Conservation (phyloP, 2,888 invertebrate genomes). For the Carpatolechia fugitivella region DNA sequence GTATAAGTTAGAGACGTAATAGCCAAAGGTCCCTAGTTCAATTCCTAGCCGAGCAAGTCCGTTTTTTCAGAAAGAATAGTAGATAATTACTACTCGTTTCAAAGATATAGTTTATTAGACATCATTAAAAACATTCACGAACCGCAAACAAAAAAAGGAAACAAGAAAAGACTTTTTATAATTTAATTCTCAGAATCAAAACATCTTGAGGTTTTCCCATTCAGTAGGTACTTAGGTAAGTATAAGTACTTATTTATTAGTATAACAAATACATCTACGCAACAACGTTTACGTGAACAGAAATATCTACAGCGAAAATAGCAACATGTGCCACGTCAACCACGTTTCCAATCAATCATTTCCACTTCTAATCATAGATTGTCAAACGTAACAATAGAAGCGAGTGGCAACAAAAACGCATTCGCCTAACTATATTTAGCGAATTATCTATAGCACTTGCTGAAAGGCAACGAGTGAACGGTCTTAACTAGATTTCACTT, state of each 20-base stretch:
- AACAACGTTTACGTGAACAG: neutral
- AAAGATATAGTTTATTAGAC: no score
- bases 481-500: constrained; percentile 68
- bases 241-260: neutral
- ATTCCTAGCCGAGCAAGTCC: no score
- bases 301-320: neutral
- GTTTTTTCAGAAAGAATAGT: no score
- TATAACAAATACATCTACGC: neutral
- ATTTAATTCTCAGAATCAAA: no score
- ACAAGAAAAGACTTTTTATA: no score
- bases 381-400: constrained; percentile 1
- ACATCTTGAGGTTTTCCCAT: no score
- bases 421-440: neutral
- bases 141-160: no score
- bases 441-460: constrained; percentile 21
- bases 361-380: constrained; percentile 5
- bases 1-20: no score
- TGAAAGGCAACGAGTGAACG: constrained; percentile 52
- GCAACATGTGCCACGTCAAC: neutral
- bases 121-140: no score
- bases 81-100: no score
- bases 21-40: no score
- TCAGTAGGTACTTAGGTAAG: no score
- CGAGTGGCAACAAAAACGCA: neutral
- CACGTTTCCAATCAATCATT: constrained; percentile 6